Evolutionary conservation across 1,140 invertebrate genomes (phyloP).

Genomic region (Drosophila tani): DNA sequence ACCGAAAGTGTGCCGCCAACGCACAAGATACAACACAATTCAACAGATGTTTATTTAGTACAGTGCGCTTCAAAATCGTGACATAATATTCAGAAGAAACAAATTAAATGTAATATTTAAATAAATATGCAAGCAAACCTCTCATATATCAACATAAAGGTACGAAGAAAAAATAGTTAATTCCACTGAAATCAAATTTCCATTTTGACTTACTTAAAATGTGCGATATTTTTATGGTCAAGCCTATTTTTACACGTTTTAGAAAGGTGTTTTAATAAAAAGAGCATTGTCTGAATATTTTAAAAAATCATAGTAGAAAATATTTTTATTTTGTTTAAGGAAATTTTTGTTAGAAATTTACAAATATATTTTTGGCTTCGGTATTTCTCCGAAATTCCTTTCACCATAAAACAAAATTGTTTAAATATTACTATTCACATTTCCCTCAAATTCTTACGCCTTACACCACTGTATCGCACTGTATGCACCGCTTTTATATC

Average conservation of each 20-base stretch:
- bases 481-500: slow-evolving; percentile 14
- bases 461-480: background rate
- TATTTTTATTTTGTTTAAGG: background rate
- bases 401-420: no score
- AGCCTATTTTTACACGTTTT: no score
- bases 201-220: background rate
- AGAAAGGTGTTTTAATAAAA: background rate
- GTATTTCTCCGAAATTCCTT: no score
- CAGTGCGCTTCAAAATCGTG: slow-evolving; percentile 6
- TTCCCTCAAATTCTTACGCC: background rate
- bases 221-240: no score
- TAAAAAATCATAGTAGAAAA: background rate
- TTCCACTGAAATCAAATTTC: background rate
- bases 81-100: background rate
- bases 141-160: no score
- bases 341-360: background rate
- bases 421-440: background rate
- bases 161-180: background rate
- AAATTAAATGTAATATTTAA: background rate
- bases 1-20: slow-evolving; percentile 75
- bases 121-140: background rate
- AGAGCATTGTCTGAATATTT: background rate
- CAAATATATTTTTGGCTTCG: background rate
- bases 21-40: slow-evolving; percentile 37
- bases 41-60: slow-evolving; percentile 13